Conservation (phyloP, 2,113 vertebrate genomes). For the Cranoglanis bouderius region DNA sequence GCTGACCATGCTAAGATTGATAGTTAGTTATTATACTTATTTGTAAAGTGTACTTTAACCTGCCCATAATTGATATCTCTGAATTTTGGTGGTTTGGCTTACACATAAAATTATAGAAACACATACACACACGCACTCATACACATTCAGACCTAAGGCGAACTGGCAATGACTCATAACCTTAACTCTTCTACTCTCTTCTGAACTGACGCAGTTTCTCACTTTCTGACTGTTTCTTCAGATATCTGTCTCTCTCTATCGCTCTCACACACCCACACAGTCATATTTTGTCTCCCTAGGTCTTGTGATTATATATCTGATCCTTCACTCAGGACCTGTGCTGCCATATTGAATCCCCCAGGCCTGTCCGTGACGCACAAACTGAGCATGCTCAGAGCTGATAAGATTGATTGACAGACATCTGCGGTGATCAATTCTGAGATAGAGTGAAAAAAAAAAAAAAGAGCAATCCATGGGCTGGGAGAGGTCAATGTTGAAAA, state of each 20-base stretch:
- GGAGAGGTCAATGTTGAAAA: slow-evolving; percentile 30
- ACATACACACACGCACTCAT: not conserved
- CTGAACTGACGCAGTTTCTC: not conserved
- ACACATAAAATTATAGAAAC: not conserved
- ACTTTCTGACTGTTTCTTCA: not conserved
- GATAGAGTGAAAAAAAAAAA: slow-evolving; percentile 57
- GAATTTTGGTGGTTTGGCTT: not conserved
- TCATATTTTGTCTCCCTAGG: slow-evolving; percentile 59
- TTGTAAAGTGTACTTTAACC: not conserved
- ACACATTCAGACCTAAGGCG: not conserved
- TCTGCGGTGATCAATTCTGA: slow-evolving; percentile 70
- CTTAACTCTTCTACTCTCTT: not conserved
- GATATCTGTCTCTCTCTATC: slow-evolving; percentile 21
- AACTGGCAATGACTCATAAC: slow-evolving; percentile 24
- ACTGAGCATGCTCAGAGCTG: slow-evolving; percentile 65
- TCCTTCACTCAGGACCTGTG: slow-evolving; percentile 57
- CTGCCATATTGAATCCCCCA: slow-evolving; percentile 57
- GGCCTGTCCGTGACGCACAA: slow-evolving; percentile 52
- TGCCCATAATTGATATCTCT: not conserved
- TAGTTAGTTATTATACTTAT: not conserved
- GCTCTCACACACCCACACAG: slow-evolving; percentile 10
- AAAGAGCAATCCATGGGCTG: slow-evolving; percentile 25
- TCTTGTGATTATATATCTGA: slow-evolving; percentile 62
- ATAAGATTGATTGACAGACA: slow-evolving; percentile 75
- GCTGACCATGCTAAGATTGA: too few relatives aligned